Evolutionary conservation across 2,113 vertebrate species (phyloP).

Genomic region (Trogon surrucura): DNA sequence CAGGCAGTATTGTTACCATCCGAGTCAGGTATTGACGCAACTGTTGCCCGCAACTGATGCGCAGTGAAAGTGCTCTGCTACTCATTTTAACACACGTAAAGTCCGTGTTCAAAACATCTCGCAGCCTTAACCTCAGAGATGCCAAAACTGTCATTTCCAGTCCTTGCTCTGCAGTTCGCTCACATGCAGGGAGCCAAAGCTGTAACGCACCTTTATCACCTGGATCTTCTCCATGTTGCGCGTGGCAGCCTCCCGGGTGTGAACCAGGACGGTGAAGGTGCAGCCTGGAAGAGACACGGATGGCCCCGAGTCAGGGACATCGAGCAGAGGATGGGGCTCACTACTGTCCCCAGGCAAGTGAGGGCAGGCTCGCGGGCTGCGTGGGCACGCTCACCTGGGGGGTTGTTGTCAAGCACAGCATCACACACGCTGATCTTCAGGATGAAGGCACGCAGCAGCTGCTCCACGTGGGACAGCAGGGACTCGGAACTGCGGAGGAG

Average conservation of each 20-base stretch:
- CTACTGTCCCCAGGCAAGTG: background rate
- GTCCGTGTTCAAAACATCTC: accelerated
- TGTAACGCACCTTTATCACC: slow-evolving; percentile 90
- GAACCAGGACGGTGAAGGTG: slow-evolving; percentile 96
- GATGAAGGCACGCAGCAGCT: slow-evolving; percentile 94
- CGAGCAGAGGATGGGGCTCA: accelerated
- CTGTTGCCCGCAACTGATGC: background rate
- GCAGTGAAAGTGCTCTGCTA: background rate
- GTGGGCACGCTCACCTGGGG: slow-evolving; percentile 80
- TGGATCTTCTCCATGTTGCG: slow-evolving; percentile 99
- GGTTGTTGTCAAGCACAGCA: slow-evolving; percentile 95
- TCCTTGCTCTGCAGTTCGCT: background rate
- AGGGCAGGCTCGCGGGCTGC: accelerated
- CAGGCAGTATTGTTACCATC: background rate
- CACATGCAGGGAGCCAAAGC: no score
- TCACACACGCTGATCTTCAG: slow-evolving; percentile 98
- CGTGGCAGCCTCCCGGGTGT: slow-evolving; percentile 93
- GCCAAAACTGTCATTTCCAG: background rate
- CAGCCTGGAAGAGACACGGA: slow-evolving; percentile 79
- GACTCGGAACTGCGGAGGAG: slow-evolving; percentile 86
- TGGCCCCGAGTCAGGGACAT: background rate
- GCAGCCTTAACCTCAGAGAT: background rate
- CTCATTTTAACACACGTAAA: background rate
- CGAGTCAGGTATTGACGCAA: background rate
- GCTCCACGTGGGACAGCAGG: slow-evolving; percentile 92